These are phyloP conservation scores for Rhopilema esculentum DNA, from an alignment of 30 jellyfish, hydroid and myxozoan species.

Conservation along the genomic window DNA sequence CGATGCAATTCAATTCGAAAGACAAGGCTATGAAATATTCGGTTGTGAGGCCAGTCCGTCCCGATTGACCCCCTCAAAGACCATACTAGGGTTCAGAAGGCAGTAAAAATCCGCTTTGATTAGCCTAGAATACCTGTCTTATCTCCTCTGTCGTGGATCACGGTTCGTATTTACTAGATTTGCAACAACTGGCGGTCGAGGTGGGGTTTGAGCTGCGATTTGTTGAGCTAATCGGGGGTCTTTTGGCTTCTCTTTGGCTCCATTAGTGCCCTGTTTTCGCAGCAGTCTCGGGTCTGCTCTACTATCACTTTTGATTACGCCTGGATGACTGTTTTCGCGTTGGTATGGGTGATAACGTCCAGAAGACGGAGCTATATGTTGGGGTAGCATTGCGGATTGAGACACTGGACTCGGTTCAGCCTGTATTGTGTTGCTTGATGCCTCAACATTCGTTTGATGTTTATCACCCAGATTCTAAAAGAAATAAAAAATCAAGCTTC, in stretches of 20 bases:
- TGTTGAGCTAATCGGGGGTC: slow-evolving; percentile 74
- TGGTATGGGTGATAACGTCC: slow-evolving; percentile 74
- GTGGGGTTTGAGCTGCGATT: slow-evolving; percentile 24
- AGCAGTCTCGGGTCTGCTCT: slow-evolving; percentile 54
- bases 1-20: too few relatives aligned
- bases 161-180: slow-evolving; percentile 71
- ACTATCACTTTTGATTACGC: slow-evolving; percentile 6
- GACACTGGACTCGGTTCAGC: slow-evolving; percentile 18
- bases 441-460: slow-evolving; percentile 23
- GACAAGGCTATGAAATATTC: too few relatives aligned
- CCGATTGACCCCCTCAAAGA: too few relatives aligned
- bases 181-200: slow-evolving; percentile 24
- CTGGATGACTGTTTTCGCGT: slow-evolving; percentile 40
- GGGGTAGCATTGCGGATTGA: background rate
- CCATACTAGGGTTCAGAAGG: too few relatives aligned
- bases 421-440: background rate
- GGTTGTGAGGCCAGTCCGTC: too few relatives aligned
- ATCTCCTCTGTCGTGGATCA: slow-evolving; percentile 83
- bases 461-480: slow-evolving; percentile 27
- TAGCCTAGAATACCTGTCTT: background rate
- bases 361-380: slow-evolving; percentile 16
- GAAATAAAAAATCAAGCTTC: too few relatives aligned
- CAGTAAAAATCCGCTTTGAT: too few relatives aligned
- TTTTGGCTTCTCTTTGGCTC: slow-evolving; percentile 70
- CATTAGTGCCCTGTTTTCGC: slow-evolving; percentile 15